phyloP scores from a whole-genome alignment of 64 coral and sea anemone genomes.

The Dendronephthya gigantea region DNA sequence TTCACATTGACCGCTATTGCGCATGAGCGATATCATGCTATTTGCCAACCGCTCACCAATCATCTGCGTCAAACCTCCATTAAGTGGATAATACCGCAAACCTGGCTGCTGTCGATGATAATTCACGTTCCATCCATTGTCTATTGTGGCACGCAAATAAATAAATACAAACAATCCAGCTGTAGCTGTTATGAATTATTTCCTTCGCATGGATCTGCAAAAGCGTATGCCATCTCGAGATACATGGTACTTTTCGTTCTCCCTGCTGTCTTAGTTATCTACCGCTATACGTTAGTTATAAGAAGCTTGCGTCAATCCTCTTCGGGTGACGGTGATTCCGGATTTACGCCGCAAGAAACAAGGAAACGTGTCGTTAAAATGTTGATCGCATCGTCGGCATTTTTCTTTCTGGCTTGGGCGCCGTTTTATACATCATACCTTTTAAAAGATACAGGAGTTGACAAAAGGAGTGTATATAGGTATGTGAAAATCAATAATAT shows the following conservation, averaged over 20 bases:
- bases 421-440: background rate
- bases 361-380: background rate
- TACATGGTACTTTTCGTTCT: background rate
- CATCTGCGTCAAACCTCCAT: background rate
- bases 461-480: background rate
- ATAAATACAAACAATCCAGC: background rate
- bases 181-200: background rate
- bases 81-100: background rate
- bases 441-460: background rate
- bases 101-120: background rate
- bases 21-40: background rate
- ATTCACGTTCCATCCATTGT: background rate
- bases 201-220: background rate
- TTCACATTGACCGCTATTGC: background rate
- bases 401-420: background rate
- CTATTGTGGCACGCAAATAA: background rate
- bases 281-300: background rate
- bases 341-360: background rate
- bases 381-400: background rate
- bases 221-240: background rate
- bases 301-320: background rate
- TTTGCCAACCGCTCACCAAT: background rate
- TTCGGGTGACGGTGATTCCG: background rate
- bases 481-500: background rate
- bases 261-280: background rate